These are phyloP conservation scores for Corythornis cristatus DNA, from an alignment of 2,113 vertebrate species.

Conservation along the genomic window DNA sequence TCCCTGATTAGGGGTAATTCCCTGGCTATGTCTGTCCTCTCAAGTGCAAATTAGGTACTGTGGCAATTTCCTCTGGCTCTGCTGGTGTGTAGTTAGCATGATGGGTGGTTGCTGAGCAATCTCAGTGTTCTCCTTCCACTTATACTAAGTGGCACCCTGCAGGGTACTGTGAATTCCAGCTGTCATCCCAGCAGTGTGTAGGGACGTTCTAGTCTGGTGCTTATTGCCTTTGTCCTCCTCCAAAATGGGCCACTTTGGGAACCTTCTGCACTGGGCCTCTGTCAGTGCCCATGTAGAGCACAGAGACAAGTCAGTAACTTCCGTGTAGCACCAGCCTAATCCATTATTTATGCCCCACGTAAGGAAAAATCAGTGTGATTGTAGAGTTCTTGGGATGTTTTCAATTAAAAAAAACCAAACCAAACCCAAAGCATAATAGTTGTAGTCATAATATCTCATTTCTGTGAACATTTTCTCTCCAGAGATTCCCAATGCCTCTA, in stretches of 20 bases:
- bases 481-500: background rate
- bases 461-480: rapidly evolving
- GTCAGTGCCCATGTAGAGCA: background rate
- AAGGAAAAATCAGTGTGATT: background rate
- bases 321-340: background rate
- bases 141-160: background rate
- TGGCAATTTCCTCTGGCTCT: background rate
- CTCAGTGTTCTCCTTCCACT: rapidly evolving
- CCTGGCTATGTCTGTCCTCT: background rate
- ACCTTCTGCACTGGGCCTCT: background rate
- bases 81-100: background rate
- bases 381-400: background rate
- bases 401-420: background rate
- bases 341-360: slow-evolving; percentile 20
- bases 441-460: background rate
- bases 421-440: background rate
- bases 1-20: slow-evolving; percentile 25
- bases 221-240: background rate
- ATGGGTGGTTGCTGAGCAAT: background rate
- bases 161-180: background rate
- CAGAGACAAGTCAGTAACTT: background rate
- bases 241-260: background rate
- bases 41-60: background rate
- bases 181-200: background rate
- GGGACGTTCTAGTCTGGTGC: rapidly evolving